Evolutionary conservation across 2,113 vertebrate species (phyloP).

Genomic region (Sceloporus undulatus): DNA sequence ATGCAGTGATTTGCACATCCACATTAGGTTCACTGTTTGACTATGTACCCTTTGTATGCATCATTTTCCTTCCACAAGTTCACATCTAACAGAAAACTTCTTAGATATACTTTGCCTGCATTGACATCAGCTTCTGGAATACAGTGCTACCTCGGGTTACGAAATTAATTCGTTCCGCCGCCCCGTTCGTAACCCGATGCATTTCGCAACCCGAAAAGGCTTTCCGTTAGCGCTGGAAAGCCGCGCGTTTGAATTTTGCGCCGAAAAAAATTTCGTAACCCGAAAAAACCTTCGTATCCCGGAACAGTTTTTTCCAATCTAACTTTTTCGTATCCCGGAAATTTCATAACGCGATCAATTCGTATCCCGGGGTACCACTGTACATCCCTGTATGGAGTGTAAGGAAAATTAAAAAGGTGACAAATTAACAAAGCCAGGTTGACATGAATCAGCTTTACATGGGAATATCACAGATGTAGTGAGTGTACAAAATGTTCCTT

Average conservation of each 20-base stretch:
- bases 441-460: neutral
- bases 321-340: no score
- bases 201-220: no score
- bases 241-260: no score
- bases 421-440: neutral
- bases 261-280: no score
- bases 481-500: neutral
- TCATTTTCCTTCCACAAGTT: neutral
- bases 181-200: no score
- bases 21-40: neutral
- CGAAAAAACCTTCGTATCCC: no score
- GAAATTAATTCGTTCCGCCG: no score
- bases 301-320: no score
- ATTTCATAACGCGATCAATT: no score
- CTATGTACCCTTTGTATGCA: neutral
- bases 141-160: no score
- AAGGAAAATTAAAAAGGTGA: neutral
- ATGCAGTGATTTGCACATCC: neutral
- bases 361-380: no score
- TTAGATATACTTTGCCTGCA: neutral
- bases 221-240: no score
- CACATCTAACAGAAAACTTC: neutral
- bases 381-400: neutral
- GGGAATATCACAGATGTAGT: neutral
- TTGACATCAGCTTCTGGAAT: neutral